Conservation (phyloP, 2,888 invertebrate species). For the Rotaria macrura region DNA sequence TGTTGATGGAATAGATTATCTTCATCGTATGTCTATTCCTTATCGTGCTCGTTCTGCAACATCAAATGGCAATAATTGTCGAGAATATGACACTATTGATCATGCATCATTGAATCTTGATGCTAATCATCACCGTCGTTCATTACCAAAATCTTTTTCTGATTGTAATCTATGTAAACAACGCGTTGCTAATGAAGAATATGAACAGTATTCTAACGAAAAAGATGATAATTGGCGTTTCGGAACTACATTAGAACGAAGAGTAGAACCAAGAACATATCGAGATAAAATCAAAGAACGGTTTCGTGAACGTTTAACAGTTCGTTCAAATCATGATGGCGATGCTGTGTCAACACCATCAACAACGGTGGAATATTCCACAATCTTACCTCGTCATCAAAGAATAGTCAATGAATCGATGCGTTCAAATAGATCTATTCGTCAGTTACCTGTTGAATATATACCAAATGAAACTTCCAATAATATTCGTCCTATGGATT, state of each 20-base stretch:
- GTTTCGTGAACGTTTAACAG: background rate
- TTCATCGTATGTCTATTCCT: background rate
- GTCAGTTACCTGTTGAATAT: background rate
- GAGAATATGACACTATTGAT: background rate
- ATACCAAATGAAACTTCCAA: background rate
- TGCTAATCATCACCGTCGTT: background rate
- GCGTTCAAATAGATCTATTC: background rate
- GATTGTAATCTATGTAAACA: constrained; percentile 14
- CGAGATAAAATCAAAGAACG: constrained; percentile 16
- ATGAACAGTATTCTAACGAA: background rate
- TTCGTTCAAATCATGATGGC: background rate
- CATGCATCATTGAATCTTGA: background rate
- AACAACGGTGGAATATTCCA: constrained; percentile 2
- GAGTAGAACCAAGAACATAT: background rate
- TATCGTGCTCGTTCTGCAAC: background rate
- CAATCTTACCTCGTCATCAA: background rate
- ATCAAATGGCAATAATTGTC: background rate
- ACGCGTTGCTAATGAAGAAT: background rate
- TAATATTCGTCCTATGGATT: background rate
- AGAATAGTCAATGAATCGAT: background rate
- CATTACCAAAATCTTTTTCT: constrained; percentile 12
- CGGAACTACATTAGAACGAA: background rate
- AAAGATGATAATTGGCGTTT: background rate
- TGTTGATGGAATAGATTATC: background rate
- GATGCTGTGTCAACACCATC: background rate